These are phyloP conservation scores for Heliocidaris erythrogramma DNA, from an alignment of 35 echinoderm and acorn worm species.

Conservation along the genomic window DNA sequence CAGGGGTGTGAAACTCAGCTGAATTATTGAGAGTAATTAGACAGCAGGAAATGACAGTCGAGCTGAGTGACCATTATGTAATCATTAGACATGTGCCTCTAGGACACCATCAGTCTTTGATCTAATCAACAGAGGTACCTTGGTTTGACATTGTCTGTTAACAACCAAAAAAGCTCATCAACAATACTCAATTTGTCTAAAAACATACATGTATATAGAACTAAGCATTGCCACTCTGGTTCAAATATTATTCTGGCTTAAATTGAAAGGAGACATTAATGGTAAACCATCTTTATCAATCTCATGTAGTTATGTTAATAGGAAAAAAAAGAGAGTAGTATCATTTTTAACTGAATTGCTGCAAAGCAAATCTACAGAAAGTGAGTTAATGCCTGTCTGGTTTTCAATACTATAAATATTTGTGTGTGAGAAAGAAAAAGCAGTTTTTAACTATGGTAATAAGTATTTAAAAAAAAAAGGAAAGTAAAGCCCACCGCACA, in stretches of 20 bases:
- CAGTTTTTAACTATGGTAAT: too few relatives aligned
- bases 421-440: too few relatives aligned
- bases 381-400: too few relatives aligned
- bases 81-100: background rate
- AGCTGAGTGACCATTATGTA: slow-evolving; percentile 11
- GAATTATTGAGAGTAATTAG: slow-evolving; percentile 40
- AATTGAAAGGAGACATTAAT: background rate
- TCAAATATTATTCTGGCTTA: background rate
- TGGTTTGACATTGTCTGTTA: background rate
- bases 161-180: background rate
- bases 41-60: slow-evolving; percentile 17
- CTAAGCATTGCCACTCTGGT: background rate
- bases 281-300: background rate
- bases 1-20: background rate
- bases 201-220: too few relatives aligned
- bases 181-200: background rate
- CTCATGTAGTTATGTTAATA: too few relatives aligned
- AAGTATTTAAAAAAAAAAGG: too few relatives aligned
- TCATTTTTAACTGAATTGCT: too few relatives aligned
- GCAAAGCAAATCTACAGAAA: too few relatives aligned
- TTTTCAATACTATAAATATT: too few relatives aligned
- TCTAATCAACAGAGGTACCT: background rate
- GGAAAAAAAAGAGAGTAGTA: too few relatives aligned
- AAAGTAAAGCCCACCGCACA: too few relatives aligned
- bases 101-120: background rate